These are phyloP conservation scores for Cotesia congregata DNA, from an alignment of 2,888 invertebrate species.

Conservation along the genomic window DNA sequence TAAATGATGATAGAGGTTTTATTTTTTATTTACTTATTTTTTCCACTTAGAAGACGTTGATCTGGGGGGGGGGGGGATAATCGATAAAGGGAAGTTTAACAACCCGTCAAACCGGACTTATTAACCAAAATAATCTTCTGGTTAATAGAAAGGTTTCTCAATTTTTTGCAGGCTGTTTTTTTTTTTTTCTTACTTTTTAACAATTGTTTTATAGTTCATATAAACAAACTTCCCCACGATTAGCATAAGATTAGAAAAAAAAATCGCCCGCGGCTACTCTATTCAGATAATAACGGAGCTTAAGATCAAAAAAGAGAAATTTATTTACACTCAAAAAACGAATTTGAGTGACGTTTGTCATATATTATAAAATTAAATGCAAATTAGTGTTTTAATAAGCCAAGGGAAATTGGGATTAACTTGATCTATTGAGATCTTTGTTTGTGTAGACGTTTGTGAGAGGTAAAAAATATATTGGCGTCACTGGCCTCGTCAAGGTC, in stretches of 20 bases:
- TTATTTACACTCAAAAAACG: too few relatives aligned
- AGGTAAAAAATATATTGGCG: conserved; percentile 34
- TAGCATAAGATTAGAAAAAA: not conserved
- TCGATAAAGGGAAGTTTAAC: conserved; percentile 53
- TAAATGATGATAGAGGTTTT: not conserved
- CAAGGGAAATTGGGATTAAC: not conserved
- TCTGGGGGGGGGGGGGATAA: conserved; percentile 47
- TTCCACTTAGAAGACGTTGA: not conserved
- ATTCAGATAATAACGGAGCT: too few relatives aligned
- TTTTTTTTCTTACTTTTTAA: conserved; percentile 52
- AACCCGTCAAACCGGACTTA: conserved; percentile 64
- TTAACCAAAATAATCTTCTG: not conserved
- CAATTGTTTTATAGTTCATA: not conserved
- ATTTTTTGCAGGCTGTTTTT: conserved; percentile 73
- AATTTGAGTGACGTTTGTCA: too few relatives aligned
- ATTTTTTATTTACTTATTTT: not conserved
- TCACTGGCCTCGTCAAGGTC: conserved; percentile 52
- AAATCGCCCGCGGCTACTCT: not conserved
- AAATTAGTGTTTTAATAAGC: too few relatives aligned
- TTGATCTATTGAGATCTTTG: not conserved
- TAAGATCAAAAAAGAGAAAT: too few relatives aligned
- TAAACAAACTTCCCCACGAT: not conserved
- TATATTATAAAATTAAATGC: too few relatives aligned
- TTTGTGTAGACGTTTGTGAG: not conserved
- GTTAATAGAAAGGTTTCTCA: not conserved